Evolutionary conservation across 2,113 vertebrate genomes (phyloP), one percentile per base, ranked within the genome.

Genomic region (Catharus minimus): DNA sequence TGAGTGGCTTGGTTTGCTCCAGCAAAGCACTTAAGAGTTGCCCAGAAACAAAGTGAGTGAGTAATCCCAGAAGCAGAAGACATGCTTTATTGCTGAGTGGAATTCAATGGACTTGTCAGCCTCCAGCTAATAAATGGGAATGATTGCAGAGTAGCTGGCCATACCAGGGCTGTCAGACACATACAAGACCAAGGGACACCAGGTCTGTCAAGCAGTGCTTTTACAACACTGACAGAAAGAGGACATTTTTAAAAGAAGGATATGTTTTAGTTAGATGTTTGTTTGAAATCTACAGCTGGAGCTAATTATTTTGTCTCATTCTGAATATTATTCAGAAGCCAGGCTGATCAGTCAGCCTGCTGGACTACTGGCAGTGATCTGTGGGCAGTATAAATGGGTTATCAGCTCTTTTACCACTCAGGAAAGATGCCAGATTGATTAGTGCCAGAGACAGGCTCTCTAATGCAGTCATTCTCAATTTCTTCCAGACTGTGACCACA

Each of bases 271-370:
- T 57, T 64, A 89, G 67, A 39, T 27, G 32, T n/a, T 39, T 69
- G 47, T 38, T 95, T 22, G n/a, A 78, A 71, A 74, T 28, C 88
- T 71, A 41, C 76, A 93, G 79, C 93, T 30, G 12, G 73, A 96
- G 27, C 18, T 77, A 84, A 94, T 96, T 91, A 94, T 93, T 95
- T 93, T 76, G 74, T 81, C 77, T 90, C 43, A 32, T 92, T 92
- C 79, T 67, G 82, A 86, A 24, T 94, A 84, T 86, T 82, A 86
- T 72, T 92, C 58, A 77, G 75, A 67, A 67, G 79, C 75, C 79
- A 92, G 89, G 82, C 75, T 83, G 78, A 69, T 68, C 49, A 41
- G 32, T 38, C 75, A 90, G 83, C 65, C 93, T 92, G 83, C 81
- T 88, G 41, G 44, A 57, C 46, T 77, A n/a, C 62, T 85, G 47